Percentiles rank a stretch among this genome's conserved stretches.
These are phyloP conservation scores for Labeo calbasu DNA, from an alignment of 2,797 vertebrate species.

Conservation along the genomic window DNA sequence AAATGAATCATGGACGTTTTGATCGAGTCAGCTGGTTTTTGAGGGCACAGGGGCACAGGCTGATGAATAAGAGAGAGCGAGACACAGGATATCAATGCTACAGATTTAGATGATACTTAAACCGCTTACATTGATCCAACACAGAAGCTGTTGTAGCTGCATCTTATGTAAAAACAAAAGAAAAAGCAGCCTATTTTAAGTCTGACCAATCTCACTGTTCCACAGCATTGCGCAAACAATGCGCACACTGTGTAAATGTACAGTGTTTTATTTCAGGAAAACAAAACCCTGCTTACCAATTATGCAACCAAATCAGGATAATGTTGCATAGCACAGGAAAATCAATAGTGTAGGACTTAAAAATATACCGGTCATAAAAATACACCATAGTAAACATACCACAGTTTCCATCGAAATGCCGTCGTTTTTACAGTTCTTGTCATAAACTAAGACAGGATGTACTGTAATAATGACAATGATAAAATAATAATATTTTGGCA, in stretches of 20 bases:
- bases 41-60: conserved; percentile 22
- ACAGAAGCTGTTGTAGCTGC: background rate
- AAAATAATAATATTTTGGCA: background rate
- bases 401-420: background rate
- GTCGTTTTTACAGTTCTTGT: background rate
- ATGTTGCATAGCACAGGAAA: background rate
- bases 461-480: background rate
- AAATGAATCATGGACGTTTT: conserved; percentile 36
- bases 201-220: background rate
- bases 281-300: background rate
- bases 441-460: background rate
- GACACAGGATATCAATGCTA: conserved; percentile 28
- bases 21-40: conserved; percentile 44
- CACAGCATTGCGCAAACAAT: background rate
- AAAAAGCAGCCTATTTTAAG: background rate
- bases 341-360: background rate
- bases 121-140: conserved; percentile 31
- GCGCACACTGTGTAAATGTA: background rate
- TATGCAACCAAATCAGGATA: background rate
- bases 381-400: background rate
- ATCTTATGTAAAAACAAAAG: conserved; percentile 8
- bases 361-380: background rate
- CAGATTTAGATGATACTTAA: conserved; percentile 28
- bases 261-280: conserved; percentile 20
- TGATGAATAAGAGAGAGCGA: conserved; percentile 27